Conservation (phyloP, 1,140 invertebrate genomes). For the Antheraea mylitta region DNA sequence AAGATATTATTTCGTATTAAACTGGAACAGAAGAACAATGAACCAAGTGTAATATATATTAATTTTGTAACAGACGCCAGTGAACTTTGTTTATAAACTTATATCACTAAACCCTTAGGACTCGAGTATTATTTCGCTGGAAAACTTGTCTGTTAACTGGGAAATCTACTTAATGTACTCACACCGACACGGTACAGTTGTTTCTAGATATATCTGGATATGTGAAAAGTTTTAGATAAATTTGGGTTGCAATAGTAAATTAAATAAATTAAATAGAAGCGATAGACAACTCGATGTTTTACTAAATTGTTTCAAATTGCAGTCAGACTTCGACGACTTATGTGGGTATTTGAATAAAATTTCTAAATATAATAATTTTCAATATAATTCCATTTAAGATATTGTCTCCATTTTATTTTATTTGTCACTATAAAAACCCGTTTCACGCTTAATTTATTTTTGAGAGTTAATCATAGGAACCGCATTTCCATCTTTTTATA, state of each 20-base stretch:
- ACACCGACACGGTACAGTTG: not conserved
- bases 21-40: not conserved
- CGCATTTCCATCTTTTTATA: too few species aligned
- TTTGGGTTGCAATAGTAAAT: not conserved
- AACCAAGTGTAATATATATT: not conserved
- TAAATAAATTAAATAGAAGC: too few species aligned
- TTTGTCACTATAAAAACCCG: too few species aligned
- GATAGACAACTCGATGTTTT: too few species aligned
- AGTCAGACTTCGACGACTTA: too few species aligned
- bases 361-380: too few species aligned
- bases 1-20: not conserved
- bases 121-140: not conserved
- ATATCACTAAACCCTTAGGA: conserved; percentile 1
- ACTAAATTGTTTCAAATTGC: too few species aligned
- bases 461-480: too few species aligned
- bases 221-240: not conserved
- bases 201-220: not conserved
- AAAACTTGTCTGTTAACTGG: conserved; percentile 2
- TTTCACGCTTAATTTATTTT: too few species aligned
- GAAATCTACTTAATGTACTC: conserved; percentile 1
- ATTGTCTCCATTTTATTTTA: too few species aligned
- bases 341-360: too few species aligned
- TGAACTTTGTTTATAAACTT: conserved; percentile 3
- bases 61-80: not conserved
- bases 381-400: too few species aligned